Conservation (phyloP, 2,888 invertebrate genomes). For the Cotesia congregata region DNA sequence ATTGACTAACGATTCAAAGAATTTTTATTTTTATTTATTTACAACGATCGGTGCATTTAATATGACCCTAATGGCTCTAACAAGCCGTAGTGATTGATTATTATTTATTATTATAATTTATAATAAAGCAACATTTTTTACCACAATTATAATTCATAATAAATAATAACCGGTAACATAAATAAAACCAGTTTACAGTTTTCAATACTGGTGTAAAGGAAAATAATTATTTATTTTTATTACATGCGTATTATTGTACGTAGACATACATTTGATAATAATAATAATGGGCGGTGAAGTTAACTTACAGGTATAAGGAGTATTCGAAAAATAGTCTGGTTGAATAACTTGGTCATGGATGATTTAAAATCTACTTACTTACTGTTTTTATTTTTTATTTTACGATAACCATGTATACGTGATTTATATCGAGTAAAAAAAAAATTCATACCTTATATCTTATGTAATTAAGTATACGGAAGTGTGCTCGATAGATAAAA, state of each 20-base stretch:
- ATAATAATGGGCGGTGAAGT: not conserved
- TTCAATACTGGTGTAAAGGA: not conserved
- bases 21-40: not conserved
- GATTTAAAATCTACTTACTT: slow-evolving; percentile 10
- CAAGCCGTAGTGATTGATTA: not conserved
- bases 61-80: slow-evolving; percentile 1
- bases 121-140: not conserved
- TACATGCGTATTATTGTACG: not conserved
- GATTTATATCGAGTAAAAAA: not conserved
- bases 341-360: slow-evolving; percentile 11
- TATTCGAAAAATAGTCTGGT: slow-evolving; percentile 9
- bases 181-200: not conserved
- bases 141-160: no score
- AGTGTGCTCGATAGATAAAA: not conserved
- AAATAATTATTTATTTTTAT: slow-evolving; percentile 13
- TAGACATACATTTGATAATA: not conserved
- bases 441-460: not conserved
- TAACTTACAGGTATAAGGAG: not conserved
- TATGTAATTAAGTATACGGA: not conserved
- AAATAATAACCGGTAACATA: not conserved
- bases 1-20: not conserved
- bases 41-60: not conserved
- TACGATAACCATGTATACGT: not conserved
- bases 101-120: not conserved
- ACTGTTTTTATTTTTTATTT: not conserved